A percentile compares a stretch with the other conserved stretches of the same genome.
Evolutionary conservation across 2,113 vertebrate genomes (phyloP).

Genomic region (Casuarius casuarius): DNA sequence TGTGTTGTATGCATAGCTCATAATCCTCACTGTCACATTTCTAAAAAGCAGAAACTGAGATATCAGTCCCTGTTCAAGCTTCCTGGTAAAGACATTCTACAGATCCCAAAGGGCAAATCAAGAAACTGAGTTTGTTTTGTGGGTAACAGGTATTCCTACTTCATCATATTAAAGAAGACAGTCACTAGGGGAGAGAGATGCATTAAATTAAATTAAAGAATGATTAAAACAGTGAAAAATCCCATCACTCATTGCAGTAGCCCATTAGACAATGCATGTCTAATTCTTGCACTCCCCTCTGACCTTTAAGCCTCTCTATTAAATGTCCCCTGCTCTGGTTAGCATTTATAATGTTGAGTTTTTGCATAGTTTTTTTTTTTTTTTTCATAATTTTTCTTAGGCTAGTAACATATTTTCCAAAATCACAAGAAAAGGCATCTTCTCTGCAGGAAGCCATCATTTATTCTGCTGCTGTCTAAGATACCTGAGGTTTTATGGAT

Average conservation of each 20-base stretch:
- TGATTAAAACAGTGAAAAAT: slow-evolving; percentile 28
- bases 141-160: neutral
- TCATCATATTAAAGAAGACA: neutral
- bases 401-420: neutral
- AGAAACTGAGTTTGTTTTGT: neutral
- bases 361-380: neutral
- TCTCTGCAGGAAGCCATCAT: neutral
- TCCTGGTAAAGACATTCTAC: neutral
- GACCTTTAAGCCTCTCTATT: neutral
- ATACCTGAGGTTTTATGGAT: neutral
- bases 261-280: neutral
- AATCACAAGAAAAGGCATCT: neutral
- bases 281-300: neutral
- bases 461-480: neutral
- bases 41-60: neutral
- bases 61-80: neutral
- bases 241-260: neutral
- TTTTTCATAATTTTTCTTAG: neutral
- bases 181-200: neutral
- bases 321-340: neutral
- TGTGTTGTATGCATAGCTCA: neutral
- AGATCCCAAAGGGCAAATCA: neutral
- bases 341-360: neutral
- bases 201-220: neutral
- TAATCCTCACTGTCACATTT: accelerated